Percentiles rank a stretch among this genome's conserved stretches.
Conservation (phyloP, 2,797 vertebrate genomes). For the Odontamblyopus lacepedii region DNA sequence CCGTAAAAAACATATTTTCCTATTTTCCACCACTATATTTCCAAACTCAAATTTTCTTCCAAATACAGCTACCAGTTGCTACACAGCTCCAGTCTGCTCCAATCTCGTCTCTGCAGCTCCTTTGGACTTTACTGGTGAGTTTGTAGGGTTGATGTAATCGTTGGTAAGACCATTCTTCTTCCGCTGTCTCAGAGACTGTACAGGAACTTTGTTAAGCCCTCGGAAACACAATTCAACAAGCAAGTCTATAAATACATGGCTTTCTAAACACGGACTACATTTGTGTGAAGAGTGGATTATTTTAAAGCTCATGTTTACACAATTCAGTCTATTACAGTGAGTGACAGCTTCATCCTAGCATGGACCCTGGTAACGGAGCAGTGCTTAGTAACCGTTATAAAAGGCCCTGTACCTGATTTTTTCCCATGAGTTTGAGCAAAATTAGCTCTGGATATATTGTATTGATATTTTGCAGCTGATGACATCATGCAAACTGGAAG, state of each 20-base stretch:
- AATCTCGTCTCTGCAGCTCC: neutral
- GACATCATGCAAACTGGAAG: too few relatives aligned
- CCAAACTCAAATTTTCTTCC: neutral
- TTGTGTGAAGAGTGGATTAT: slow-evolving; percentile 12
- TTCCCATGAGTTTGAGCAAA: too few relatives aligned
- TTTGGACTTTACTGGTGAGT: neutral
- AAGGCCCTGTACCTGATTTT: neutral
- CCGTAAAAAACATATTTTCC: too few relatives aligned
- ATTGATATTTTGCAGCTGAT: too few relatives aligned
- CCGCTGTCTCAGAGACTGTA: neutral
- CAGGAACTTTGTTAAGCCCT: neutral
- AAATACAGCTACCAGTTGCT: slow-evolving; percentile 5
- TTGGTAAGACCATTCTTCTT: slow-evolving; percentile 11
- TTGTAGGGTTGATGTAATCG: slow-evolving; percentile 12
- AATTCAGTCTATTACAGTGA: slow-evolving; percentile 17
- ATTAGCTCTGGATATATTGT: too few relatives aligned
- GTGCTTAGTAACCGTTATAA: slow-evolving; percentile 2
- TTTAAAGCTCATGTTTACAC: slow-evolving; percentile 16
- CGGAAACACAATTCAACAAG: neutral
- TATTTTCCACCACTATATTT: neutral
- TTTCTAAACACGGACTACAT: neutral
- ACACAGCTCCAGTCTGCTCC: slow-evolving; percentile 3
- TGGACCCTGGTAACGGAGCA: slow-evolving; percentile 20
- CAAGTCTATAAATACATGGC: neutral
- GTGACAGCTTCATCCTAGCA: slow-evolving; percentile 14